Evolutionary conservation across 1,140 invertebrate genomes (phyloP), one percentile per base, ranked within the genome.

Genomic region (Drosophila azteca): DNA sequence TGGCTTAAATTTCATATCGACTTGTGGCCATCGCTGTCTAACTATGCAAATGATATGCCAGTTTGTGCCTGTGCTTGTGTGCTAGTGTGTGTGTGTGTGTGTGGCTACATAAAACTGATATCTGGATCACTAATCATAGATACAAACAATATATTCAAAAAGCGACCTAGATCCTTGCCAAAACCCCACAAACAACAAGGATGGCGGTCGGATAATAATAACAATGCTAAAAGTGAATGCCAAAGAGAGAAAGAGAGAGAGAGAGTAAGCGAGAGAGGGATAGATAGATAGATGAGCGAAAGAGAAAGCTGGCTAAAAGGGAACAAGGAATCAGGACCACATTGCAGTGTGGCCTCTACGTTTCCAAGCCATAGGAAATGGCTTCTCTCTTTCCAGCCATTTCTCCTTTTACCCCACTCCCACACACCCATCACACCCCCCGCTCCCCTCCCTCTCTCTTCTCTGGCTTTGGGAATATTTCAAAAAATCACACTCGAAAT

Each of bases 101-200:
- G 69, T 59, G 62, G 81, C 77, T 63, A 81, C 81, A 84, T 84
- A 84, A 80, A 72, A 87, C 82, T 80, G 81, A 85, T 85, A 85
- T 68, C 63, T 77, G 65, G 60, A 61, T 59, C 76, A 85, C 82
- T 87, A 87, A 85, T 85, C 81, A 81, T 61, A 85, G 81, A 85
- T 85, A 82, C 82, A 85, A 85, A 87, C 81, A 85, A 85, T 85
- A 85, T 85, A 85, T 85, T 85, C 81, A 85, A 85, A 85, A 87
- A 87, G 81, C 81, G 81, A 85, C 81, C 81, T 85, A 85, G 82
- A 85, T 85, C 81, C 81, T 71, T 51, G 81, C 77, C 62, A 63
- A 73, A 85, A 8, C 0, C 8, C 29, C 45, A 49, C 24, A 44
- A 41, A 53, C 43, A 69, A 60, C 73, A 79, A 62, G 29, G 77